Conservation (phyloP, 2,797 vertebrate genomes). For the Emys orbicularis region DNA sequence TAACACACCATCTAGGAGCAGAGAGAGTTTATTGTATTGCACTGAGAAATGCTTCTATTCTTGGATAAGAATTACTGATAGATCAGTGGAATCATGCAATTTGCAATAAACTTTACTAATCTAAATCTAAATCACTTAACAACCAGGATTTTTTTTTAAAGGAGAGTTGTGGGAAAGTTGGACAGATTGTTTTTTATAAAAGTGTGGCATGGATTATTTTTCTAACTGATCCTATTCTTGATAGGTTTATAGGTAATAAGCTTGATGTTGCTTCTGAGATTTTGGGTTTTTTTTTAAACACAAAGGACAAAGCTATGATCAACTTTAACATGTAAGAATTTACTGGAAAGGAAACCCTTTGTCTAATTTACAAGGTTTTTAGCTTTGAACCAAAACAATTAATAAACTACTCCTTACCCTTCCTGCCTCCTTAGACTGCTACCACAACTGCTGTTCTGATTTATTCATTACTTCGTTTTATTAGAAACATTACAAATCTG, state of each 20-base stretch:
- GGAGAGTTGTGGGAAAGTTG: neutral
- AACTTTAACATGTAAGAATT: neutral
- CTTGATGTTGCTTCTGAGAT: neutral
- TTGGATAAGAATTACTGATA: neutral
- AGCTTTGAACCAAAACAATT: conserved; percentile 45
- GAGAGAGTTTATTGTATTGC: neutral
- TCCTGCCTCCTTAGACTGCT: conserved; percentile 55
- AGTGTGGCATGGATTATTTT: neutral
- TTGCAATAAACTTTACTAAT: neutral
- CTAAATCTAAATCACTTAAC: neutral
- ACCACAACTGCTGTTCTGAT: conserved; percentile 58
- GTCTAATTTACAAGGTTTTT: neutral
- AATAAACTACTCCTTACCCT: conserved; percentile 51
- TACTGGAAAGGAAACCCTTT: conserved; percentile 41
- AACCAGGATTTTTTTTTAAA: neutral
- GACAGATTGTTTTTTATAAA: conserved; percentile 12
- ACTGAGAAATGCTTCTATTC: neutral
- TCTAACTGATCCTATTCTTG: neutral
- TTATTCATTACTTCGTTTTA: conserved; percentile 64
- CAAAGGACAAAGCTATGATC: neutral
- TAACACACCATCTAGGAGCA: neutral
- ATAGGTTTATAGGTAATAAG: neutral
- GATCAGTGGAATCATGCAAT: neutral
- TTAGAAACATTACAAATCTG: conserved; percentile 51
- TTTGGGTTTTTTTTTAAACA: neutral